Percentiles rank a stretch among this genome's conserved stretches.
phyloP scores from a whole-genome alignment of 2,797 vertebrate genomes.

The Poeciliopsis presidionis region DNA sequence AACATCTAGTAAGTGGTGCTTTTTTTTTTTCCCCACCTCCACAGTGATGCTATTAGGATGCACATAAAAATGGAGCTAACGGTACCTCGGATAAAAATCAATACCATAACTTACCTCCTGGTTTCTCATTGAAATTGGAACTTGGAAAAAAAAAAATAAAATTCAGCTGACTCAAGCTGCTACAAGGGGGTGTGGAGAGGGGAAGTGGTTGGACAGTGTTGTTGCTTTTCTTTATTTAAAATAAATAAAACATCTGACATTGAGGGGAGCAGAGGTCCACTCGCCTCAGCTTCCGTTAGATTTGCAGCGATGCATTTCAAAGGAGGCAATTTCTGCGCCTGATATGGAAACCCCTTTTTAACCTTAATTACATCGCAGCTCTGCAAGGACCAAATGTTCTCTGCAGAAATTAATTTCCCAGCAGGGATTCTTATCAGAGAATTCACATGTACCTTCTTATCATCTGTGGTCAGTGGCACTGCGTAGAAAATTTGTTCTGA shows the following conservation, averaged over 20 bases:
- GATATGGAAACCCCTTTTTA: slow-evolving; percentile 60
- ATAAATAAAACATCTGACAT: slow-evolving; percentile 1
- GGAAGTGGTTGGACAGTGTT: background rate
- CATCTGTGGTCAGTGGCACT: slow-evolving; percentile 50
- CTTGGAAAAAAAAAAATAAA: slow-evolving; percentile 11
- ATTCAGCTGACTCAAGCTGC: slow-evolving; percentile 45
- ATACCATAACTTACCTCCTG: slow-evolving; percentile 18
- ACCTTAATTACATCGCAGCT: slow-evolving; percentile 63
- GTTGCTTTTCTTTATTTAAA: slow-evolving; percentile 17
- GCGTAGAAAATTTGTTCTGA: slow-evolving; percentile 44
- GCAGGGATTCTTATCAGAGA: slow-evolving; percentile 62
- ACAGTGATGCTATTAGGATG: slow-evolving; percentile 13
- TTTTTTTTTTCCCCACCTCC: background rate
- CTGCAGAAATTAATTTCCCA: slow-evolving; percentile 67
- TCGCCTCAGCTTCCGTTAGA: slow-evolving; percentile 21
- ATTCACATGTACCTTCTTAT: slow-evolving; percentile 61
- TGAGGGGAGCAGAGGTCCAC: slow-evolving; percentile 7
- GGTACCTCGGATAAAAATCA: slow-evolving; percentile 19
- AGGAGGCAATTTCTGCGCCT: slow-evolving; percentile 52
- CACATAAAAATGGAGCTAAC: slow-evolving; percentile 7
- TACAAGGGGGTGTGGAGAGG: background rate
- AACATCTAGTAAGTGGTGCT: background rate
- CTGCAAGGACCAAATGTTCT: slow-evolving; percentile 57
- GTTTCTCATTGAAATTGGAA: slow-evolving; percentile 20
- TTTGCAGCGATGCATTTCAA: slow-evolving; percentile 55